These are phyloP conservation scores for Polydrusus cervinus DNA, from an alignment of 2,888 invertebrate genomes.

Conservation along the genomic window DNA sequence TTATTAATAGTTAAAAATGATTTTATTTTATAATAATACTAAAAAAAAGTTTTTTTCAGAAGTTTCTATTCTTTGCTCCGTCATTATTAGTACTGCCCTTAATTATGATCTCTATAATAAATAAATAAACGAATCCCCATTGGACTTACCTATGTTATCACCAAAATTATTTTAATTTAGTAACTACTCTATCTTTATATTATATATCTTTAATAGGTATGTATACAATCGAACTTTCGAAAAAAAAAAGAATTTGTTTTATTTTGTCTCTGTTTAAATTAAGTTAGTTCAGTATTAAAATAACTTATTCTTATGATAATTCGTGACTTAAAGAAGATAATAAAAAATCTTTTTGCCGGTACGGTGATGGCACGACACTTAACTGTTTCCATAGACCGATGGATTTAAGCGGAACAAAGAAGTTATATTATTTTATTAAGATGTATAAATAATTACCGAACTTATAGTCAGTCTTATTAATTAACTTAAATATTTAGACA, in stretches of 20 bases:
- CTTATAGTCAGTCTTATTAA: neutral
- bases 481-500: neutral
- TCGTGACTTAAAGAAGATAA: neutral
- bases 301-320: neutral
- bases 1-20: too few relatives aligned
- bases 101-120: too few relatives aligned
- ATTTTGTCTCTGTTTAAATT: neutral
- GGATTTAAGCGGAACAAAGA: slow-evolving; percentile 26
- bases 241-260: neutral
- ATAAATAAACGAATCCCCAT: too few relatives aligned
- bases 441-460: neutral
- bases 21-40: too few relatives aligned
- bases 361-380: neutral
- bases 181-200: too few relatives aligned
- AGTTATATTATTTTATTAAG: neutral
- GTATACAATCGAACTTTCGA: too few relatives aligned
- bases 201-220: too few relatives aligned
- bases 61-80: too few relatives aligned
- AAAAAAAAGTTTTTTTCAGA: too few relatives aligned
- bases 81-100: too few relatives aligned
- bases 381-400: slow-evolving; percentile 26
- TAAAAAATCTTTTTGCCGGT: neutral
- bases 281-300: neutral
- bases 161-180: too few relatives aligned
- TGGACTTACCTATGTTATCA: too few relatives aligned